Evolutionary conservation across 2,888 invertebrate species (phyloP), one percentile per base, ranked within the genome.

Genomic region (Masnerella sp.): DNA sequence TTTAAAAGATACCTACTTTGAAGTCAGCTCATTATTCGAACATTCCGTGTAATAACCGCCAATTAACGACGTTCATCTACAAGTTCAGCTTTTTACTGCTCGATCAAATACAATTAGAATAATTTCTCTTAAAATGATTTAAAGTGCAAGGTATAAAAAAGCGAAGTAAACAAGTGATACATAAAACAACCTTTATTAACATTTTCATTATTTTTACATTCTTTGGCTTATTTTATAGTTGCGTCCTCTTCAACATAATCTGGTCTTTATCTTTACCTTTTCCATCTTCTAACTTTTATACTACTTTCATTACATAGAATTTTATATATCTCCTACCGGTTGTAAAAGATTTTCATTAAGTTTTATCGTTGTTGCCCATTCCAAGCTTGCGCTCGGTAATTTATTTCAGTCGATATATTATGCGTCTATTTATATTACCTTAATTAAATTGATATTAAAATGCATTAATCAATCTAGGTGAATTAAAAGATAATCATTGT

Each of bases 141-240:
- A 49, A 49, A 49, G 22, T 36, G n/a, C 22, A 9, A n/a, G 38
- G 22, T 2, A 17, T 14, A 18, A 12, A 17, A 11, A n/a, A 42
- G 28, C 15, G 11, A 54, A 22, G 14, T 8, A 40, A 18, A 54
- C 15, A 4, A n/a, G 17, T 5, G 5, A 11, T 54, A 42, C n/a
- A 30, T 18, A 18, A 38, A 54, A 4, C 18, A 34, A 11, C 7
- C 42, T 58, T 58, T 58, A 58, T 43, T 58, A 42, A 32, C 42
- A 32, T 42, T 56, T 56, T 42, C 32, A 43, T 56, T 43, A 56
- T 56, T 56, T 56, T 42, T 56, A 56, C 56, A 56, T 25, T 58
- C 45, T 58, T 58, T 17, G 15, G 25, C 32, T 12, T 42, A 20
- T 15, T 40, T 56, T 56, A 52, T 32, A 15, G 7, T 34, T 5